Base-by-base conservation (phyloP, 2,888 invertebrate genomes). In the Volucella inflata region DNA sequence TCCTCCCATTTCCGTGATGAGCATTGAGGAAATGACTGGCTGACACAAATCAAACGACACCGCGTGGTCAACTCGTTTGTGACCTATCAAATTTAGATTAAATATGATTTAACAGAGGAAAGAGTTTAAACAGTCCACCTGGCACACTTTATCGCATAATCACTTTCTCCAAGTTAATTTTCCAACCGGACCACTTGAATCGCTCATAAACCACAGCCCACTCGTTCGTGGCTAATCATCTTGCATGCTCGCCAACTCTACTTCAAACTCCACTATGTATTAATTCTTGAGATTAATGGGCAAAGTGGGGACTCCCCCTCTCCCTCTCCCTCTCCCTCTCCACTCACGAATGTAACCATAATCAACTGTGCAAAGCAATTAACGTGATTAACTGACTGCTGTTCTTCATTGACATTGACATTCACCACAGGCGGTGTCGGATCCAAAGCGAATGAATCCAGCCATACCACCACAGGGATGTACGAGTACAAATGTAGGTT, bases 351-450 rank as follows among this genome's bases (percentile, higher is more conserved):
- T 51, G 21, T 71, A 48, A 67, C 65, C 79, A 76, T 21, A 64
- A 65, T 71, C 84, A 60, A 67, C 75, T 80, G 84, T 80, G 75
- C 76, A 67, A 77, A 67, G 76, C 81, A 81, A 85, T 85, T 85
- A 85, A 76, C 81, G 72, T 85, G 85, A 85, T 85, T 85, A 85
- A 85, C 85, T 76, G 80, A 77, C 76, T 76, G 85, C 62, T 72
- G 81, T 80, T 81, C 62, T 72, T 71, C 81, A 85, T 72, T 81
- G 85, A 77, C 80, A 85, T 77, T 79, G 72, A 72, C 85, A 77
- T 72, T 80, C 85, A 59, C 85, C 85, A 81, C 81, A 68, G 85
- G 85, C 65, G 81, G 72, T 80, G 84, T 11, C 60, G 64, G 42
- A 60, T 59, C 72, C 65, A 55, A 38, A 8, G 3, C 21, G 21